Base-by-base conservation (phyloP, 1,140 invertebrate genomes). In the Callitettix versicolor region DNA sequence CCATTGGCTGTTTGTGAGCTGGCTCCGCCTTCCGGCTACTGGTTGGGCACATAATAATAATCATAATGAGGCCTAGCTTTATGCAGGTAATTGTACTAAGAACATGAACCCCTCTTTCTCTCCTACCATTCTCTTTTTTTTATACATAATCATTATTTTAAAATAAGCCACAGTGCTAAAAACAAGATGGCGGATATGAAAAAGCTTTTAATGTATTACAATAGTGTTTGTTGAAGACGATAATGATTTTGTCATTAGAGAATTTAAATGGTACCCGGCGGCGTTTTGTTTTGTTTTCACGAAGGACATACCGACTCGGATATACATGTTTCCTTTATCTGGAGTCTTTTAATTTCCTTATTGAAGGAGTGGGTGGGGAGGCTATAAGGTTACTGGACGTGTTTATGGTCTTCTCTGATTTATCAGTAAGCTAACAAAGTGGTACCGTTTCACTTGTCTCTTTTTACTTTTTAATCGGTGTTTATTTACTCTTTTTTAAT, bases 91-190 rank as follows among this genome's bases (percentile, higher is more conserved):
- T 51, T 51, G 48, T 51, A 30, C 3, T 30, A 30, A 30, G 26
- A 30, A 30, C 26, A 30, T 30, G 26, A 30, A 9, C 26, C 9
- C 26, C 26, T 9, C 26, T 9, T 30, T 22, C 18, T 30, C 48
- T 14, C n/a, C 48, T 36, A 34, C 48, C 26, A 30, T 30, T 30
- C 26, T 30, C 26, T 30, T 30, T 30, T 49, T 51, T 51, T 51
- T 51, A 51, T 51, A 51, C 48, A 51, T 51, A 51, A 51, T 51
- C 30, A 51, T 51, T 51, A 51, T 51, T 51, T 36, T 51, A 51
- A 20, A 51, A 51, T 51, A 51, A 51, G 36, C 48, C 48, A 34
- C 48, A 51, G 48, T 51, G 48, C 33, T 34, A 51, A 38, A 51
- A 51, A 51, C 34, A 51, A 51, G 48, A 51, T 51, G 48, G 48